Conservation (phyloP, 1,140 invertebrate species). For the Whitmania pigra region DNA sequence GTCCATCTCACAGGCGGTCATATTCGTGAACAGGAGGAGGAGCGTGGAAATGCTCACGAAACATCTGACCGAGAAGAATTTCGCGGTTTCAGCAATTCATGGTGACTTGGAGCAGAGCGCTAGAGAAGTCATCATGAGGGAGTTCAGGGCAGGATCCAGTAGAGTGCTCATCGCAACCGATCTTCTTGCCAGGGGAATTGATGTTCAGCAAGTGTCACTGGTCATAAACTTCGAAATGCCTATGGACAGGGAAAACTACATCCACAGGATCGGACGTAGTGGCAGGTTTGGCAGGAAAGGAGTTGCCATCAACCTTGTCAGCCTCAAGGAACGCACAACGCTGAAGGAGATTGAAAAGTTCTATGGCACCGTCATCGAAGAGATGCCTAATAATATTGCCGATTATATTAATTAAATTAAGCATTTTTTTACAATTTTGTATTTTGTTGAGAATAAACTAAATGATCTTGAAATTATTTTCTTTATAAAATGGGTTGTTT, state of each 20-base stretch:
- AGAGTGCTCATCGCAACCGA: conserved; percentile 95
- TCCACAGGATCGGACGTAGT: conserved; percentile 97
- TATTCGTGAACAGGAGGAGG: conserved; percentile 97
- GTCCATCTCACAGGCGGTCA: conserved; percentile 97
- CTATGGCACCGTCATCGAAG: conserved; percentile 99
- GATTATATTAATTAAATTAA: conserved; percentile 37
- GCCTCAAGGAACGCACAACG: conserved; percentile 97
- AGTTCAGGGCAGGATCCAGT: conserved; percentile 92
- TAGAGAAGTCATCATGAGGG: conserved; percentile 92
- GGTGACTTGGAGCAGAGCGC: conserved; percentile 98
- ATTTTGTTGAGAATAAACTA: too few relatives aligned
- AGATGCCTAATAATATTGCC: conserved; percentile 96
- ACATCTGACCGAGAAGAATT: conserved; percentile 81
- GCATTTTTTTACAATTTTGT: too few relatives aligned
- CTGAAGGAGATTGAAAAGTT: conserved; percentile 98
- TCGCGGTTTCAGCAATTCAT: conserved; percentile 97
- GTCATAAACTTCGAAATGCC: conserved; percentile 99
- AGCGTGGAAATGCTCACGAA: conserved; percentile 95
- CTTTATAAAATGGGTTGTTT: too few relatives aligned
- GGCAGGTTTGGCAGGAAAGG: conserved; percentile 95
- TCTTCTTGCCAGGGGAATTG: conserved; percentile 88
- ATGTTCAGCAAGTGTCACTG: conserved; percentile 94
- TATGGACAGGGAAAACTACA: conserved; percentile 94
- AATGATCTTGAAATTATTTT: too few relatives aligned
- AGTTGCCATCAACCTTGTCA: conserved; percentile 99